Percentiles rank a stretch among this genome's conserved stretches.
These are phyloP conservation scores for Hipparchia sbordonii DNA, from an alignment of 2,888 invertebrate genomes.

Conservation along the genomic window DNA sequence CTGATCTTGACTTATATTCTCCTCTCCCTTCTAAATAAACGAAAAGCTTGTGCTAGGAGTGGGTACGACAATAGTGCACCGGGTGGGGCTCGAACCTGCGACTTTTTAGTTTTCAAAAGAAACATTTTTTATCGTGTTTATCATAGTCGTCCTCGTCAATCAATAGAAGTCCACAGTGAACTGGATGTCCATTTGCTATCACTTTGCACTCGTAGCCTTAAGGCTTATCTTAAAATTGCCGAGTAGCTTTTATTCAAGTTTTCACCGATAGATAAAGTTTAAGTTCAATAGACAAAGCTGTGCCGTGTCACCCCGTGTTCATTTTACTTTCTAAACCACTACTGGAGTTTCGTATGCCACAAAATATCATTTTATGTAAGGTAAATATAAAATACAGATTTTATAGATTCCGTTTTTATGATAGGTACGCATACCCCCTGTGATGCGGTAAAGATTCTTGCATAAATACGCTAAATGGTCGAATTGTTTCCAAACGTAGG, in stretches of 20 bases:
- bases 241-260: not conserved
- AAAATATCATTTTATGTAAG: not conserved
- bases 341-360: not conserved
- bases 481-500: constrained; percentile 65
- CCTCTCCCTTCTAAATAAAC: too few species aligned
- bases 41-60: too few species aligned
- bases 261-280: not conserved
- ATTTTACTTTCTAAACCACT: not conserved
- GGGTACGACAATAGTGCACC: too few species aligned
- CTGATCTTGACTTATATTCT: too few species aligned
- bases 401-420: constrained; percentile 20
- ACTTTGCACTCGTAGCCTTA: too few species aligned
- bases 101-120: too few species aligned
- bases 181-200: too few species aligned
- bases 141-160: too few species aligned
- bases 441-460: constrained; percentile 45
- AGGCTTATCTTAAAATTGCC: too few species aligned
- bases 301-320: not conserved
- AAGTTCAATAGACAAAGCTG: not conserved
- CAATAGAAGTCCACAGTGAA: too few species aligned
- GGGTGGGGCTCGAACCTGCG: too few species aligned
- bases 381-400: constrained; percentile 17
- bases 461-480: constrained; percentile 75
- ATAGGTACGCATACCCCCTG: constrained; percentile 14
- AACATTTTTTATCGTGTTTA: too few species aligned